phyloP scores from a whole-genome alignment of 2,888 invertebrate genomes.

The Incurvaria masculella region DNA sequence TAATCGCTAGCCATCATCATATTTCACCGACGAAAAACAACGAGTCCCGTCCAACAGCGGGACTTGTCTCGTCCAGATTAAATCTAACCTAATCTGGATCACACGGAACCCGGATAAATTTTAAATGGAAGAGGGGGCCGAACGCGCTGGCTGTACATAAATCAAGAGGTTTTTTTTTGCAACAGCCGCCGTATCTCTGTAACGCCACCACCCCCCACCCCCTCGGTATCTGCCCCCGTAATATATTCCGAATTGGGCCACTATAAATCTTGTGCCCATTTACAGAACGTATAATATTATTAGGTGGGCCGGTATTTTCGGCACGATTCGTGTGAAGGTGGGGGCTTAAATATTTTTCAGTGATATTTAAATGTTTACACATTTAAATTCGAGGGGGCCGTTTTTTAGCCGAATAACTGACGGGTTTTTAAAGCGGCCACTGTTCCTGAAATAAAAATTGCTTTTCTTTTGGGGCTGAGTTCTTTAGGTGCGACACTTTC shows the following conservation, averaged over 20 bases:
- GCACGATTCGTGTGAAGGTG: no score
- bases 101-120: neutral
- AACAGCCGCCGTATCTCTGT: neutral
- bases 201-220: neutral
- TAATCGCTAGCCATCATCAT: no score
- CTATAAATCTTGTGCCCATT: slow-evolving; percentile 19
- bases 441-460: no score
- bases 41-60: no score
- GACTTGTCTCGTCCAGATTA: no score
- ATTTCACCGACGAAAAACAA: no score
- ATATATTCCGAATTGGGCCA: slow-evolving; percentile 23
- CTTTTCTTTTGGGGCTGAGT: no score
- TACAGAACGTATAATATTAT: neutral
- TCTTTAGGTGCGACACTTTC: no score
- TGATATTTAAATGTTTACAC: no score
- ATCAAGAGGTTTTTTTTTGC: neutral
- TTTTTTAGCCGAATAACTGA: no score
- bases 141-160: neutral
- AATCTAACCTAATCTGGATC: neutral
- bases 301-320: neutral
- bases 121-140: neutral
- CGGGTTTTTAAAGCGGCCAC: no score
- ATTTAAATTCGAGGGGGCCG: no score
- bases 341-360: neutral
- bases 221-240: slow-evolving; percentile 11